Conservation (phyloP, 2,888 invertebrate genomes). For the Julus scandinavius region DNA sequence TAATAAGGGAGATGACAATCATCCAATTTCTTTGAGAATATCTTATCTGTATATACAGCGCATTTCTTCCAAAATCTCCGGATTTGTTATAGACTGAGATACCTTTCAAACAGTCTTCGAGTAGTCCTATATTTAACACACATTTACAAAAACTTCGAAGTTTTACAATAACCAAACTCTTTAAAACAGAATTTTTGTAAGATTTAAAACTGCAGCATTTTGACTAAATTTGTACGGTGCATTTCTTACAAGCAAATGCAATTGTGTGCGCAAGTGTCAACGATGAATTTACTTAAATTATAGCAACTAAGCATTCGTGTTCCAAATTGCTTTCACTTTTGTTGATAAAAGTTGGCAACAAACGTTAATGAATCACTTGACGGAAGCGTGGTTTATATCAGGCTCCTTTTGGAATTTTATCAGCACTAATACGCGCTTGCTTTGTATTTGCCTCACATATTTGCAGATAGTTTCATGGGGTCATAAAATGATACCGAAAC, state of each 20-base stretch:
- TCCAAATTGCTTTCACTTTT: constrained; percentile 17
- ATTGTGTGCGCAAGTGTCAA: not conserved
- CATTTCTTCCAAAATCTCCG: not conserved
- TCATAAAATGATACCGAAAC: constrained; percentile 10
- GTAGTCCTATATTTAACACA: too few relatives aligned
- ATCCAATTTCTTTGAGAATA: constrained; percentile 4
- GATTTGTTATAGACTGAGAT: not conserved
- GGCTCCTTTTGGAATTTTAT: not conserved
- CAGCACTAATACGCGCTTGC: constrained; percentile 19
- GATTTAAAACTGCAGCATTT: too few relatives aligned
- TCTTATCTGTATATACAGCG: constrained; percentile 4
- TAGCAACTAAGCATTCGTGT: not conserved
- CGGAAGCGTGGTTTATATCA: not conserved
- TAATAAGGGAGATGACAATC: not conserved
- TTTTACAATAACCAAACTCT: too few relatives aligned
- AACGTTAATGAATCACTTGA: constrained; percentile 19
- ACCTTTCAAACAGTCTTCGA: too few relatives aligned
- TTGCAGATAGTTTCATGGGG: constrained; percentile 25
- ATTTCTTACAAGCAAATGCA: too few relatives aligned
- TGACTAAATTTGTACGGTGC: too few relatives aligned
- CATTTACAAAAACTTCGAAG: too few relatives aligned
- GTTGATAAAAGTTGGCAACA: constrained; percentile 13
- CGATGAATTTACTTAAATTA: not conserved
- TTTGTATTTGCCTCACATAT: constrained; percentile 26
- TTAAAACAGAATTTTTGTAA: too few relatives aligned